phyloP scores from a whole-genome alignment of 1,140 invertebrate genomes.

The Trichonephila inaurata region DNA sequence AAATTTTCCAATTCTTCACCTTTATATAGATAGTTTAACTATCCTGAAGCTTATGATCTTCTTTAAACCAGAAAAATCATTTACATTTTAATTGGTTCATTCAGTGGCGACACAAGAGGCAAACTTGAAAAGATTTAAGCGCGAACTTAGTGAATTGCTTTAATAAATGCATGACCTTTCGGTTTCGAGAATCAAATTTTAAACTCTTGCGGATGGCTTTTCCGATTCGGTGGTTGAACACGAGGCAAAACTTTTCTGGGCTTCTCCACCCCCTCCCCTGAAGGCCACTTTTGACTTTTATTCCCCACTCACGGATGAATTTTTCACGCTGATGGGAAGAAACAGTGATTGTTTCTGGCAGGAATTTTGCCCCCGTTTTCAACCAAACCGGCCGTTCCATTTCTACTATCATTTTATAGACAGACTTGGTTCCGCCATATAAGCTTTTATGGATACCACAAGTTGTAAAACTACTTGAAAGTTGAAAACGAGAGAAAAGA shows the following conservation, averaged over 20 bases:
- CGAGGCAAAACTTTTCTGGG: not conserved
- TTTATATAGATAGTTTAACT: too few relatives aligned
- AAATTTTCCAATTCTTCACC: too few relatives aligned
- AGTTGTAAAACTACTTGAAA: slow-evolving; percentile 63
- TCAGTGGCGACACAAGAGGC: not conserved
- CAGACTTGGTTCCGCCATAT: slow-evolving; percentile 17
- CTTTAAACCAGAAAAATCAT: not conserved
- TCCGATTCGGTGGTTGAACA: not conserved
- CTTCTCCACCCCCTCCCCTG: not conserved
- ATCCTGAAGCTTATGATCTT: not conserved
- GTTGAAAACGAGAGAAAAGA: slow-evolving; percentile 6
- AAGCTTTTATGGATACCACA: slow-evolving; percentile 50
- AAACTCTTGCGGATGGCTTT: not conserved
- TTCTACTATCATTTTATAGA: slow-evolving; percentile 64
- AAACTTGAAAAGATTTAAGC: not conserved
- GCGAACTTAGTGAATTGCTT: not conserved
- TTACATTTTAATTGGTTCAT: not conserved
- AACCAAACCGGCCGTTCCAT: slow-evolving; percentile 13
- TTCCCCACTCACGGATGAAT: slow-evolving; percentile 43
- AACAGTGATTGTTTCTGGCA: slow-evolving; percentile 54
- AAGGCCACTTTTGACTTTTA: slow-evolving; percentile 46
- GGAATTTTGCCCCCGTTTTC: slow-evolving; percentile 43
- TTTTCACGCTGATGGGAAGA: slow-evolving; percentile 46
- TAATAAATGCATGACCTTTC: not conserved
- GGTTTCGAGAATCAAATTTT: slow-evolving; percentile 6